Conservation (phyloP, 2,113 vertebrate species). For the Raphicerus campestris region DNA sequence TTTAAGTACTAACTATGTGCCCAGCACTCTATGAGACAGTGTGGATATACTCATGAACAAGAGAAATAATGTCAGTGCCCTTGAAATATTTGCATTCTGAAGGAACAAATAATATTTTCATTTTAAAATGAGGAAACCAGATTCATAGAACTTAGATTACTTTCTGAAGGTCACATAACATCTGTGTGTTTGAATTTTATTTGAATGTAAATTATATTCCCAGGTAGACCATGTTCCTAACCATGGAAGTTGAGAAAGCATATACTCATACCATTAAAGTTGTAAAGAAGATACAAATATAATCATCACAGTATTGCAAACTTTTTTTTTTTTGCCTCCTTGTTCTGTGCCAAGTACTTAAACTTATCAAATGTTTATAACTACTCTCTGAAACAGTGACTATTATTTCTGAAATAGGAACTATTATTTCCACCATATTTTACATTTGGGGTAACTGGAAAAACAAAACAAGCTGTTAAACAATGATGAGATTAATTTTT, state of each 20-base stretch:
- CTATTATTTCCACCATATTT: neutral
- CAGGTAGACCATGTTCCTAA: neutral
- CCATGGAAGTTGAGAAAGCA: neutral
- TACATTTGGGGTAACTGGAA: neutral
- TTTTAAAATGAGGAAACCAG: neutral
- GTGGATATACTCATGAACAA: neutral
- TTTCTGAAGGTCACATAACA: neutral
- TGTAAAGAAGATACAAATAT: neutral
- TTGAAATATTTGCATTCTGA: neutral
- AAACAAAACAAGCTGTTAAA: neutral
- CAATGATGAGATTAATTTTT: neutral
- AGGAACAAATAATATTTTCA: neutral
- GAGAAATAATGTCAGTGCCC: neutral
- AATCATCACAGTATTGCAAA: neutral
- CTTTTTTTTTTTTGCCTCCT: neutral
- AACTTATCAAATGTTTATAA: neutral
- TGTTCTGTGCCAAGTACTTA: neutral
- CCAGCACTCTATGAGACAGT: neutral
- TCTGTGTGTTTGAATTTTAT: neutral
- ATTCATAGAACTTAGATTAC: neutral
- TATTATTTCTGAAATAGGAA: neutral
- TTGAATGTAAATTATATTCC: neutral
- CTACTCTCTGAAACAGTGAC: neutral
- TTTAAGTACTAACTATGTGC: neutral
- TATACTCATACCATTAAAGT: neutral